These are phyloP conservation scores for Eurytoma californica DNA, from an alignment of 2,888 invertebrate genomes.

Conservation along the genomic window DNA sequence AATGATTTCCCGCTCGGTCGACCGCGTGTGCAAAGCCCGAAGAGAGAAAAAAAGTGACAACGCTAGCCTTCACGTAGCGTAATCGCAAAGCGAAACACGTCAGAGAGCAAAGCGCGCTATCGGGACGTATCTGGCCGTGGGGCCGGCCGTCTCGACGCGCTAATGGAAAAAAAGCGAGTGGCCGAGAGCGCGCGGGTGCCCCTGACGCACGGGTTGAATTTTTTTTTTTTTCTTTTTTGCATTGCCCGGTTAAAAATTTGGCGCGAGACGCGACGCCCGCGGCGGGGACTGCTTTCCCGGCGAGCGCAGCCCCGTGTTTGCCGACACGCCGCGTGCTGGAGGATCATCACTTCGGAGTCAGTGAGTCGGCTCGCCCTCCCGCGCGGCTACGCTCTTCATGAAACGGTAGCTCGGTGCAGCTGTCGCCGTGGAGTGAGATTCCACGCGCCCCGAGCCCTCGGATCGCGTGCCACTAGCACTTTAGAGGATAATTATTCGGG, in stretches of 20 bases:
- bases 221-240: neutral
- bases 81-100: conserved; percentile 29
- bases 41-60: neutral
- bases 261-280: conserved; percentile 38
- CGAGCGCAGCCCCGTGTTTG: conserved; percentile 70
- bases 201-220: neutral
- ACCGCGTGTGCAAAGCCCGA: conserved; percentile 1
- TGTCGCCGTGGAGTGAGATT: neutral
- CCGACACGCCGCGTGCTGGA: conserved; percentile 71
- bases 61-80: neutral
- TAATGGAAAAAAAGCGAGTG: too few relatives aligned
- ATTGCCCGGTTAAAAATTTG: conserved; percentile 1
- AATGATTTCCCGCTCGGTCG: conserved; percentile 22
- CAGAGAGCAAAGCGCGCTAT: conserved; percentile 15
- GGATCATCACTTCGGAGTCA: conserved; percentile 73
- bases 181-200: too few relatives aligned
- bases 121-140: conserved; percentile 8
- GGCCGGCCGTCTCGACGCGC: neutral
- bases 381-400: neutral
- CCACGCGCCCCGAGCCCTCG: neutral
- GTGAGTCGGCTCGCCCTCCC: conserved; percentile 64
- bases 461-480: neutral
- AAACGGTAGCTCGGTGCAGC: conserved; percentile 4
- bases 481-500: neutral
- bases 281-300: conserved; percentile 57